Evolutionary conservation across 1,140 invertebrate species (phyloP).

Genomic region (Trigoniulus corallinus): DNA sequence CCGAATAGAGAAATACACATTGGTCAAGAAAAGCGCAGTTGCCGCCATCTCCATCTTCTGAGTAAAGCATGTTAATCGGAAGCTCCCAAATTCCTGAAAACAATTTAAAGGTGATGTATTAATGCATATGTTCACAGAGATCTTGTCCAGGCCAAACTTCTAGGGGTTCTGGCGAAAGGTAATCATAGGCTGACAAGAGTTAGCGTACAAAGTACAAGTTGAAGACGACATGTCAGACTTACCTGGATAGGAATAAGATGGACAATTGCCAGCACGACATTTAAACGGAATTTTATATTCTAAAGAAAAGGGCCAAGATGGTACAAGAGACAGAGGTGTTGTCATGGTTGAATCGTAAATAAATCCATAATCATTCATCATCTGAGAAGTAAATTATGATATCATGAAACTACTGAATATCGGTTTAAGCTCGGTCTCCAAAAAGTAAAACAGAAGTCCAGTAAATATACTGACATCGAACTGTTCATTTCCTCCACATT

Average conservation of each 20-base stretch:
- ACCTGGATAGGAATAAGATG: conserved; percentile 76
- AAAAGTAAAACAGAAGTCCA: conserved; percentile 1
- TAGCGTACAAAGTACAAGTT: neutral
- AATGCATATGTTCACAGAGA: too few relatives aligned
- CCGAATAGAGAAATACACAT: conserved; percentile 77
- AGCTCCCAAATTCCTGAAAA: conserved; percentile 72
- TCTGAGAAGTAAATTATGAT: conserved; percentile 33
- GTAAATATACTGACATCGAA: conserved; percentile 46
- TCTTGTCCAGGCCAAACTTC: too few relatives aligned
- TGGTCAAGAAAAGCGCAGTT: conserved; percentile 86
- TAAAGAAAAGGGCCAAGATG: conserved; percentile 88
- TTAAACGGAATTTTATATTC: conserved; percentile 83
- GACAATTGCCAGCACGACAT: conserved; percentile 78
- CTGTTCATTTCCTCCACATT: conserved; percentile 76
- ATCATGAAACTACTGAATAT: neutral
- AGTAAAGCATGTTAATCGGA: conserved; percentile 80
- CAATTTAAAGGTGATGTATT: too few relatives aligned
- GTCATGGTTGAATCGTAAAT: conserved; percentile 82
- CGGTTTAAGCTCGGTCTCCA: neutral
- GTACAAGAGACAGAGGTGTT: conserved; percentile 57
- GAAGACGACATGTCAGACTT: conserved; percentile 9
- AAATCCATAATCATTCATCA: conserved; percentile 75
- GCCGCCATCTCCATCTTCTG: conserved; percentile 72
- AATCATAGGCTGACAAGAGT: too few relatives aligned
- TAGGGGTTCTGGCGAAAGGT: too few relatives aligned